Conservation (phyloP, 2,113 vertebrate species). For the Petroica traversi region DNA sequence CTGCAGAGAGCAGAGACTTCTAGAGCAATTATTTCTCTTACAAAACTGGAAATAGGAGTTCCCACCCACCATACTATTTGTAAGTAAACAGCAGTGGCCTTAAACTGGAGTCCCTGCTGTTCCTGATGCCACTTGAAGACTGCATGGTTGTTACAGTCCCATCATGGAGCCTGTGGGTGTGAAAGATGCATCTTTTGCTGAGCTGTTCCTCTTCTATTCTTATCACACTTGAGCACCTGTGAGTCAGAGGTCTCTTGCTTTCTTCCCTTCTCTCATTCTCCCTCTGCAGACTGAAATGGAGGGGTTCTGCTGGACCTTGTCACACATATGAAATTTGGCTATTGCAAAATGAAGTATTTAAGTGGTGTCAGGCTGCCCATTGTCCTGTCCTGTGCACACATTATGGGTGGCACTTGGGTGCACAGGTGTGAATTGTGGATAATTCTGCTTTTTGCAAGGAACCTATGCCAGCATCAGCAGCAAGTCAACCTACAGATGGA, state of each 20-base stretch:
- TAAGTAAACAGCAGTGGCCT: not conserved
- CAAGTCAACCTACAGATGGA: not conserved
- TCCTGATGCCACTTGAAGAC: not conserved
- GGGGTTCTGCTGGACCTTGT: not conserved
- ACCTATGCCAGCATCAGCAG: not conserved
- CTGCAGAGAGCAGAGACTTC: not conserved
- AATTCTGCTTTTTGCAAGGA: not conserved
- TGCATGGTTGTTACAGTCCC: not conserved
- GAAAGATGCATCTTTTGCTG: not conserved
- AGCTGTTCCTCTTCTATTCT: not conserved
- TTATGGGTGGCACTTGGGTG: not conserved
- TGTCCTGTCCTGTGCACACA: rapidly evolving
- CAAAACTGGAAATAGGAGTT: not conserved
- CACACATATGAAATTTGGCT: not conserved
- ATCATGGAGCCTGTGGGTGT: not conserved
- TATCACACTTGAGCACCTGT: not conserved
- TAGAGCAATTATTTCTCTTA: not conserved
- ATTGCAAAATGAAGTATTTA: not conserved
- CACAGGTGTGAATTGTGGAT: not conserved
- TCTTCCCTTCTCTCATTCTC: not conserved
- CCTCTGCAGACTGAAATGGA: not conserved
- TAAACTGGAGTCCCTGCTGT: not conserved
- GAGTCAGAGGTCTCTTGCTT: not conserved
- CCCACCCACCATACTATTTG: not conserved
- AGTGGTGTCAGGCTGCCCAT: not conserved